phyloP scores from a whole-genome alignment of 2,113 vertebrate genomes.

The Dryoscopus gambensis region DNA sequence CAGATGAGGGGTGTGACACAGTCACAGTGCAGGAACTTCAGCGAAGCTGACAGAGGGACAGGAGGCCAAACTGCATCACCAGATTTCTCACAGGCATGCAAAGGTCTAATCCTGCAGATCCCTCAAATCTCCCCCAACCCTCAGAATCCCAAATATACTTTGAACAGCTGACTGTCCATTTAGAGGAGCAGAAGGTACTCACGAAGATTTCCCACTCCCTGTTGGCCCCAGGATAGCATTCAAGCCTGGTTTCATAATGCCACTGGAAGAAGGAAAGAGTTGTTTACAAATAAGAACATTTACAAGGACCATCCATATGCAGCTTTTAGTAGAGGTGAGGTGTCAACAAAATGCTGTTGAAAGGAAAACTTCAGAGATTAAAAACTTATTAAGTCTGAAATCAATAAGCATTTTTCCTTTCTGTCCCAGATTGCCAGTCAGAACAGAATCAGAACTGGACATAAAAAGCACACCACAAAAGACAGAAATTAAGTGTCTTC shows the following conservation, averaged over 20 bases:
- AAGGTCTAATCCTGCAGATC: neutral
- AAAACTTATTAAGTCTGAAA: neutral
- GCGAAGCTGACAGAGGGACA: neutral
- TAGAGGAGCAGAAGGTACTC: conserved; percentile 64
- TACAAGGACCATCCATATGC: neutral
- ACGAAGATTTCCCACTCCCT: conserved; percentile 83
- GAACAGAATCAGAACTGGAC: neutral
- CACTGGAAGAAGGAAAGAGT: conserved; percentile 67
- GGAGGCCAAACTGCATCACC: neutral
- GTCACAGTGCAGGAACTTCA: neutral
- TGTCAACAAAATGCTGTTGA: neutral
- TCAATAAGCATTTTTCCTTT: neutral
- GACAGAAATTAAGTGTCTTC: neutral
- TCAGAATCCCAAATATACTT: neutral
- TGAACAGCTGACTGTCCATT: neutral
- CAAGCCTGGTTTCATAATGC: conserved; percentile 82
- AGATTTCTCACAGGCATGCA: neutral
- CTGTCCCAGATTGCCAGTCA: neutral
- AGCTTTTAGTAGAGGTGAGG: neutral
- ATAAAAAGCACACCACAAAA: neutral
- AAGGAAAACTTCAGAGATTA: neutral
- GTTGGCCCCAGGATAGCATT: conserved; percentile 83
- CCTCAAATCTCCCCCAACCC: neutral
- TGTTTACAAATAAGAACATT: neutral
- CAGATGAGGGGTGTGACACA: neutral